Evolutionary conservation across 2,888 invertebrate species (phyloP), one percentile per base, ranked within the genome.

Genomic region (Lasioglossum malachurum): DNA sequence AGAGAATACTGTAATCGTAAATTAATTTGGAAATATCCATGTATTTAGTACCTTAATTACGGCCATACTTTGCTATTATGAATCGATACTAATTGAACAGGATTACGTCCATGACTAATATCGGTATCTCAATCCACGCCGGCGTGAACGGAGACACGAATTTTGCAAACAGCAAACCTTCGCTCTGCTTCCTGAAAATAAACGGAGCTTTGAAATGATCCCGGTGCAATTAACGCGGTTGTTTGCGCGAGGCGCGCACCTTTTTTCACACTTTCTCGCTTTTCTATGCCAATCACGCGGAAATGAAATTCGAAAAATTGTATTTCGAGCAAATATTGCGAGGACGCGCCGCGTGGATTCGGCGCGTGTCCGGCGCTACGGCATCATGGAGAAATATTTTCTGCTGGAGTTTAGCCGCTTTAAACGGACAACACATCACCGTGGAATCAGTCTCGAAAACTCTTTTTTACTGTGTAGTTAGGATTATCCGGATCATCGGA

Each of bases 251-350:
- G 46, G 19, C 67, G 35, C 19, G 31, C 35, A 31, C 35, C 67
- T 67, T 67, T 67, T 67, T 67, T 19, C 19, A 16, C 14, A 27
- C 27, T 27, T 60, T 27, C 60, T 27, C 60, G 60, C 60, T 60
- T 60, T 14, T 35, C 35, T 3, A 19, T 35, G 67, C 35, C 67
- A 67, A 67, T 67, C 31, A 67, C 67, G 19, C 19, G 19, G 35
- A 67, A 35, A 67, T 67, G 35, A 35, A 67, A 67, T 67, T 35
- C 67, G 67, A 67, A 67, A 46, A 67, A 35, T 60, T 35, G 67
- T 35, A 19, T 67, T 35, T 35, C 67, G 19, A 19, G 67, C 60
- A 35, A 67, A 67, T 31, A 35, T 35, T 31, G 67, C 27, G 60
- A 27, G 27, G 14, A 60, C 35, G 16, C 16, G n/a, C 12, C 67